Evolutionary conservation across 2,888 invertebrate genomes (phyloP), one percentile per base, ranked within the genome.

Genomic region (Spatulosminthurus flaviceps): DNA sequence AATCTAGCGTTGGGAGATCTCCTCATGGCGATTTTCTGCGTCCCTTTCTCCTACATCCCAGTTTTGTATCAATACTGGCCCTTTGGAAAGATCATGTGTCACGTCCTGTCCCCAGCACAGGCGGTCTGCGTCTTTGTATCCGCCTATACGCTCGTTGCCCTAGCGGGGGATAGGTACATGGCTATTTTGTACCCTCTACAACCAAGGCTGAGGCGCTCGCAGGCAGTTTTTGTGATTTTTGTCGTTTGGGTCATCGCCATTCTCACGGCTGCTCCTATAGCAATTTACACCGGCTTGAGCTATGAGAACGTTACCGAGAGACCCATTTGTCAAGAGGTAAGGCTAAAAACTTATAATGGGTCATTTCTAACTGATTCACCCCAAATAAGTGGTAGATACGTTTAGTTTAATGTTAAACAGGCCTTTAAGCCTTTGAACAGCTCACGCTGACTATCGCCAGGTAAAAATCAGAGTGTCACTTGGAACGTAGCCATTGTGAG

Each of bases 131-230:
- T 87, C 21, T 86, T 87, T 60, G 93, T 96, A 80, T 94, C 94
- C 87, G 95, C 96, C 1, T 96, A 96, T 87, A 96, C 96, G 0
- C 88, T 97, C 86, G 92, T 97, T 41, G 95, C 95, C 51, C 95
- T 97, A 87, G 95, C 95, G 84, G 91, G 95, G 77, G 96, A 97
- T 88, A 91, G 96, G 22, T 97, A 95, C 87, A 92, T 95, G 87
- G 95, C 95, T 74, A 96, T 97, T 81, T 93, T 96, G 91, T 93
- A 94, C 89, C 96, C 96, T 0, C 87, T 97, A 77, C 90, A 92
- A 84, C 95, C 95, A 0, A 90, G 95, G 61, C 90, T 95, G 86
- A 92, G 94, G 26, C 93, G 93, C 86, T 90, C 90, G 43, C 90
- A 90, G 21, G 93, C 94, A 0, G 91, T 92, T 81, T 87, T 91